A percentile compares a stretch with the other conserved stretches of the same genome.
phyloP scores from a whole-genome alignment of 2,888 invertebrate species.

The Nemapogon koenigi region DNA sequence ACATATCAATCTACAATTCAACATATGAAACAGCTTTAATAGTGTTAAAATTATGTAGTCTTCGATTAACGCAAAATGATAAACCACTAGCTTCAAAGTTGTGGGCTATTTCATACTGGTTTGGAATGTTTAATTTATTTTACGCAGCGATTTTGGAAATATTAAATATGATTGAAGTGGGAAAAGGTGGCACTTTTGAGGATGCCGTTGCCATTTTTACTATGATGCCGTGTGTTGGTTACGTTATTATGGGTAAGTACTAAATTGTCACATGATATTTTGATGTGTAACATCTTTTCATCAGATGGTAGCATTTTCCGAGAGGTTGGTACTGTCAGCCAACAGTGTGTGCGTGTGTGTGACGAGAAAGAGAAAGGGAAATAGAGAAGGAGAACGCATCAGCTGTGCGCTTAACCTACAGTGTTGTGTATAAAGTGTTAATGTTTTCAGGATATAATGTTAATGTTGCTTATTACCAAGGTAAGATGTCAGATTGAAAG shows the following conservation, averaged over 20 bases:
- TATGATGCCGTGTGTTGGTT: conserved; percentile 45
- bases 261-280: no score
- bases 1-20: conserved; percentile 26
- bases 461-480: no score
- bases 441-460: no score
- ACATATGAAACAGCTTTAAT: conserved; percentile 26
- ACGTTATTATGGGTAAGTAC: conserved; percentile 30
- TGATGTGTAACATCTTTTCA: no score
- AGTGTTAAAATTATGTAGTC: conserved; percentile 28
- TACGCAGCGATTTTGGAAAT: conserved; percentile 28
- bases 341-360: no score
- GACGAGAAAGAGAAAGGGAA: no score
- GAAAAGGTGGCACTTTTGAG: conserved; percentile 29
- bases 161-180: conserved; percentile 28
- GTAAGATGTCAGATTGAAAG: no score
- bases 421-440: no score
- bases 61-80: conserved; percentile 29
- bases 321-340: no score
- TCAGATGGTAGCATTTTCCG: no score
- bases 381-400: no score
- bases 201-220: conserved; percentile 33
- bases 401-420: no score
- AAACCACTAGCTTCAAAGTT: conserved; percentile 17
- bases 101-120: conserved; percentile 42
- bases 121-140: conserved; percentile 31